Evolutionary conservation across 2,797 vertebrate genomes (phyloP).

Genomic region (Epinephelus malabaricus): DNA sequence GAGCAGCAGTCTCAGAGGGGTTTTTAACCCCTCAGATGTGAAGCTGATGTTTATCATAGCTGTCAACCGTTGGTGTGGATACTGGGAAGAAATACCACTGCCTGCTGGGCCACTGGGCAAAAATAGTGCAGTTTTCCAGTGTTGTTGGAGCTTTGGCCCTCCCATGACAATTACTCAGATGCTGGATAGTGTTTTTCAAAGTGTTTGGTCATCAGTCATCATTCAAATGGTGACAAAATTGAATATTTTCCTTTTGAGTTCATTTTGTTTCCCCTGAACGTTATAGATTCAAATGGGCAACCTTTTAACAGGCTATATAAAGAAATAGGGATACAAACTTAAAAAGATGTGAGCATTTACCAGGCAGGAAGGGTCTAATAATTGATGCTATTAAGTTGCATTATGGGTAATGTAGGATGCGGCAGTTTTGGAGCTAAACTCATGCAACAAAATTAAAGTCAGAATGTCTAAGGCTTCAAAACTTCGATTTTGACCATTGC

Average conservation of each 20-base stretch:
- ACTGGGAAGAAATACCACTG: slow-evolving; percentile 9
- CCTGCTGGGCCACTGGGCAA: slow-evolving; percentile 12
- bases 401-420: not conserved
- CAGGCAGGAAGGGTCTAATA: not conserved
- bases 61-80: slow-evolving; percentile 37
- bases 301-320: not conserved
- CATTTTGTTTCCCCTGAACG: not conserved
- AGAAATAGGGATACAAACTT: not conserved
- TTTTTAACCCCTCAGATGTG: slow-evolving; percentile 31
- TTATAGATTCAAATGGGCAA: not conserved
- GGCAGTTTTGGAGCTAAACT: not conserved
- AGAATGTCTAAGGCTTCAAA: not conserved
- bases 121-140: slow-evolving; percentile 24
- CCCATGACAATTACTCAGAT: slow-evolving; percentile 10
- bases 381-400: not conserved
- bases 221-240: not conserved
- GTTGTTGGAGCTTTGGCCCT: not conserved
- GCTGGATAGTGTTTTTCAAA: not conserved
- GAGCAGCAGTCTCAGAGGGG: slow-evolving; percentile 29
- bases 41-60: slow-evolving; percentile 53
- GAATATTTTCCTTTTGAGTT: not conserved
- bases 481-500: no score
- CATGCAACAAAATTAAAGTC: not conserved
- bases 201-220: not conserved
- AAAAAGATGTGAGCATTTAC: not conserved